phyloP scores from a whole-genome alignment of 2,113 vertebrate genomes.

The Climacteris rufus region DNA sequence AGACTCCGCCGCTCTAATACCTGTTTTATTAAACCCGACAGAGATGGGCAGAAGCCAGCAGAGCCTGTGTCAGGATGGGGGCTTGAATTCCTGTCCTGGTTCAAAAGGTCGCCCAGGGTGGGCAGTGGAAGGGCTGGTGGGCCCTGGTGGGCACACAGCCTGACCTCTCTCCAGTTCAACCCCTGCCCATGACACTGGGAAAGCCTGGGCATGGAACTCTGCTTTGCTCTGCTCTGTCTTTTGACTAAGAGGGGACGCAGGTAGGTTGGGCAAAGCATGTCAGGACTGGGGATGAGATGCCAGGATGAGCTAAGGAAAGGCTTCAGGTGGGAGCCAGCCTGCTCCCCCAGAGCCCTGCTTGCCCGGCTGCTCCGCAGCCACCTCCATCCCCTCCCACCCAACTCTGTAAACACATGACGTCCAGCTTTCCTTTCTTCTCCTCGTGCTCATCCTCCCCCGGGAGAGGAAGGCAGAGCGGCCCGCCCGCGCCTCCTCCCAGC shows the following conservation, averaged over 20 bases:
- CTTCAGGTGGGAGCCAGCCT: neutral
- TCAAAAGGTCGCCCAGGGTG: neutral
- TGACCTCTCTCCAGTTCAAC: neutral
- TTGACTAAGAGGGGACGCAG: neutral
- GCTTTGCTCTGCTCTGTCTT: neutral
- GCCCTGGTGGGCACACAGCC: accelerated
- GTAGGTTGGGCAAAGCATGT: neutral
- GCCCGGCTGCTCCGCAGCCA: neutral
- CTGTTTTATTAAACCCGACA: conserved; percentile 47
- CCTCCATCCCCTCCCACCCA: neutral
- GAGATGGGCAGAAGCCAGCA: conserved; percentile 23
- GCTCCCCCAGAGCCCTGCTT: neutral
- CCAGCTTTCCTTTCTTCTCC: conserved; percentile 41
- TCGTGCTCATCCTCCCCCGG: conserved; percentile 13
- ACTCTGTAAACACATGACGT: conserved; percentile 44
- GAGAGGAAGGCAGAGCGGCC: conserved; percentile 50
- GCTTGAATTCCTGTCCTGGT: conserved; percentile 47
- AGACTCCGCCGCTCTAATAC: conserved; percentile 18
- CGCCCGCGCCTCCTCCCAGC: conserved; percentile 54
- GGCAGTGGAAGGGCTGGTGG: accelerated
- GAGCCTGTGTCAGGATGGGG: neutral
- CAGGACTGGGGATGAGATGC: neutral
- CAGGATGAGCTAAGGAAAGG: neutral
- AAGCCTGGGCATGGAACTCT: neutral
- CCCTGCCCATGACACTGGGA: neutral